Percentiles rank a stretch among this genome's conserved stretches.
phyloP scores from a whole-genome alignment of 2,113 vertebrate genomes.

The Tragelaphus strepsiceros region DNA sequence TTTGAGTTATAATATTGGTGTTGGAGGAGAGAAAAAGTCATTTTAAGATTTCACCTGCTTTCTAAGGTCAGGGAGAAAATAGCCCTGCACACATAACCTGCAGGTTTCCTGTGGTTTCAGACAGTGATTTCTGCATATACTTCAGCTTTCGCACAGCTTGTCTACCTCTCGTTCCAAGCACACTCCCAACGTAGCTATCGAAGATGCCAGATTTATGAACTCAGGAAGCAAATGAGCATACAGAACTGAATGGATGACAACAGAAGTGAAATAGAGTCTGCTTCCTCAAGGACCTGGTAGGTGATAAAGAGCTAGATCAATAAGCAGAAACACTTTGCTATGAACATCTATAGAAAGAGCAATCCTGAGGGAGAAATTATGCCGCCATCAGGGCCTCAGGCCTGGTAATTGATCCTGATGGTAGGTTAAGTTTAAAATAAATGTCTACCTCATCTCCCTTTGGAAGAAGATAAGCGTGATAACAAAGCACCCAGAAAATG shows the following conservation, averaged over 20 bases:
- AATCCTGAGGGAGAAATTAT: neutral
- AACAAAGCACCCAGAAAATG: neutral
- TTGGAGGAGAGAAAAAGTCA: neutral
- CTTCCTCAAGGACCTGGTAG: neutral
- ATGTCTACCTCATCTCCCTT: neutral
- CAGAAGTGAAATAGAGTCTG: neutral
- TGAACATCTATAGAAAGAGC: neutral
- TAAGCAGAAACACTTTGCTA: neutral
- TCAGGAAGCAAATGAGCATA: neutral
- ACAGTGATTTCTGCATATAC: neutral
- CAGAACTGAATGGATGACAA: neutral
- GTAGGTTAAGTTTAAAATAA: conserved; percentile 38
- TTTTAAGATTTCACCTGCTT: neutral
- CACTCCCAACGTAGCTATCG: neutral
- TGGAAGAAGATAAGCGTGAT: conserved; percentile 2
- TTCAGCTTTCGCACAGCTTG: neutral
- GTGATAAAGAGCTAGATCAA: neutral
- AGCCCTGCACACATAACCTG: neutral
- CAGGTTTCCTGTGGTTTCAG: neutral
- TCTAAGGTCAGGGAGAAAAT: neutral
- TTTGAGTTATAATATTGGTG: neutral
- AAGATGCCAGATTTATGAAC: neutral
- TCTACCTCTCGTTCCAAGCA: neutral
- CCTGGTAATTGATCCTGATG: neutral
- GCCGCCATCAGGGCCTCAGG: accelerated